phyloP scores from a whole-genome alignment of 2,888 invertebrate genomes.

The Ceriagrion tenellum region DNA sequence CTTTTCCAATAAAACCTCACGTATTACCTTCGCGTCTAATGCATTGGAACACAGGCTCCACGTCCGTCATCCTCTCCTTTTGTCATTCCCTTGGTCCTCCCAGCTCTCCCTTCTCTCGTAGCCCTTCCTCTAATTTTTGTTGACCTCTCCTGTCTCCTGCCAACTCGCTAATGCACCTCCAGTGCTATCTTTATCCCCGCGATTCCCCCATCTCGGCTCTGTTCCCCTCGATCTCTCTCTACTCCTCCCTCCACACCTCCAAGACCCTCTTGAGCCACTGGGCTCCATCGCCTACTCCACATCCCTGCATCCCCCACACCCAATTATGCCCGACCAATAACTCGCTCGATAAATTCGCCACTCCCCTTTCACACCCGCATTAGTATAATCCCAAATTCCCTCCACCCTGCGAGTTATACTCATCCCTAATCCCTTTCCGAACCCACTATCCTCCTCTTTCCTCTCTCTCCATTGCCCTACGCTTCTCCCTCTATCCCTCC shows the following conservation, averaged over 20 bases:
- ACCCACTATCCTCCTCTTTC: neutral
- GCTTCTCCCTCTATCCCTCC: neutral
- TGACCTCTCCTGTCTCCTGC: neutral
- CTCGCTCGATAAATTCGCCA: conserved; percentile 31
- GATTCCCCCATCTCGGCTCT: neutral
- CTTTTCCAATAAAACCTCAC: neutral
- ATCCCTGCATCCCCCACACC: conserved; percentile 13
- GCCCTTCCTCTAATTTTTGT: neutral
- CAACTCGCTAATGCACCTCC: neutral
- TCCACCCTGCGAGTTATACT: conserved; percentile 32
- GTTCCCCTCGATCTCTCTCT: neutral
- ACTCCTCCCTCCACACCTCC: neutral
- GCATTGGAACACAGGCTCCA: neutral
- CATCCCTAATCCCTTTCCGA: conserved; percentile 36
- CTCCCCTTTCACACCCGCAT: conserved; percentile 35
- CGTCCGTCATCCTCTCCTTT: neutral
- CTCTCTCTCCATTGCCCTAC: neutral
- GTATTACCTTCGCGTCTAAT: neutral
- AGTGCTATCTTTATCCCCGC: conserved; percentile 40
- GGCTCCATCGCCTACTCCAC: neutral
- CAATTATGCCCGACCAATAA: conserved; percentile 28
- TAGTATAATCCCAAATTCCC: conserved; percentile 28
- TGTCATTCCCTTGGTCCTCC: neutral
- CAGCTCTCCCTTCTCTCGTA: neutral
- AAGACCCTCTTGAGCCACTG: conserved; percentile 39